Evolutionary conservation across 2,797 vertebrate species (phyloP).

Genomic region (Sebastes vulpes): DNA sequence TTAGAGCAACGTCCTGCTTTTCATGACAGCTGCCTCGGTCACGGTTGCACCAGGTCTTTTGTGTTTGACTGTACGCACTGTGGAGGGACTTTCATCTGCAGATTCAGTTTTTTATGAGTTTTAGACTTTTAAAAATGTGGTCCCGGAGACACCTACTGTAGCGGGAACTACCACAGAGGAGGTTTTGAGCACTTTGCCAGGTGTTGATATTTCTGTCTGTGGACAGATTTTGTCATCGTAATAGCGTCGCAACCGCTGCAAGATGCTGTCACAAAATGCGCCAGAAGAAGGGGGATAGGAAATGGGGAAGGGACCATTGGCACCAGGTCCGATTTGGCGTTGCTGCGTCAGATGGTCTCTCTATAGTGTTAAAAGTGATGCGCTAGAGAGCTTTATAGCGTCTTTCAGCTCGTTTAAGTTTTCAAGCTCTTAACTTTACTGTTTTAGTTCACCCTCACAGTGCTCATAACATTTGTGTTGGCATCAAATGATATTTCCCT

Average conservation of each 20-base stretch:
- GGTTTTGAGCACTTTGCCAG: not conserved
- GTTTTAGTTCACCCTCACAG: not conserved
- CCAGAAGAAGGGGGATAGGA: not conserved
- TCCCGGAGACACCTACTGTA: not conserved
- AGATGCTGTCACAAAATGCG: not conserved
- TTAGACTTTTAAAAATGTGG: not conserved
- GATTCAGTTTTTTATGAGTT: not conserved
- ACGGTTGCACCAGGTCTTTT: conserved; percentile 6
- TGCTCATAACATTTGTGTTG: fast-evolving
- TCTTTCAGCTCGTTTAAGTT: not conserved
- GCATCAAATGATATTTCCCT: not conserved
- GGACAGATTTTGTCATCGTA: not conserved
- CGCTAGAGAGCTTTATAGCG: no score
- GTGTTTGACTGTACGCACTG: not conserved
- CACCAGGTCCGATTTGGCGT: no score
- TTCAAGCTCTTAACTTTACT: not conserved
- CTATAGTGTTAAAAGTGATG: no score
- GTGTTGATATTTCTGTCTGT: not conserved
- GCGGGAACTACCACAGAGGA: not conserved
- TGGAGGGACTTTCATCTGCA: not conserved
- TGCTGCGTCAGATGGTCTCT: no score
- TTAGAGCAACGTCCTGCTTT: conserved; percentile 18
- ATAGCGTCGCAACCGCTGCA: not conserved
- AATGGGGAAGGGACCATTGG: not conserved
- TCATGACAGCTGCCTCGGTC: conserved; percentile 29